phyloP scores from a whole-genome alignment of 1,140 invertebrate species.

The Zaprionus africanus region DNA sequence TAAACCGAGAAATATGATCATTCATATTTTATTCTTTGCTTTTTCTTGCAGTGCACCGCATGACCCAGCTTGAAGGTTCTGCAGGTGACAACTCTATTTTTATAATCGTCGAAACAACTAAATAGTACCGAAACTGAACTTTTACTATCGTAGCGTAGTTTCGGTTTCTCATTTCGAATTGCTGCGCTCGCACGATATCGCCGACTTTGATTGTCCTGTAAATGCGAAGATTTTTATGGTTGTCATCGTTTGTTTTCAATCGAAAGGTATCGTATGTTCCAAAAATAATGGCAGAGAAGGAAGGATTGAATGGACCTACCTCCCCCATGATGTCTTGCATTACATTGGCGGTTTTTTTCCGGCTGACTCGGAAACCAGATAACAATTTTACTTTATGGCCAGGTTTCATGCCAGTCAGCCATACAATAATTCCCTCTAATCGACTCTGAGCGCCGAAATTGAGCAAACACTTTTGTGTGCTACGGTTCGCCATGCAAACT shows the following conservation, averaged over 20 bases:
- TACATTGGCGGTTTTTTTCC: slow-evolving; percentile 24
- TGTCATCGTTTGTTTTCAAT: slow-evolving; percentile 34
- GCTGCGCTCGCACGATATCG: slow-evolving; percentile 20
- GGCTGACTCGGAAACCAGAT: slow-evolving; percentile 63
- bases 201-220: slow-evolving; percentile 23
- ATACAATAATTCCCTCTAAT: slow-evolving; percentile 79
- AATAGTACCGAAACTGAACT: slow-evolving; percentile 26
- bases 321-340: slow-evolving; percentile 44
- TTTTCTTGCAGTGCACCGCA: slow-evolving; percentile 33
- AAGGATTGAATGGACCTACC: neutral
- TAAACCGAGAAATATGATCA: too few species aligned
- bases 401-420: slow-evolving; percentile 73
- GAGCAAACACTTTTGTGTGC: slow-evolving; percentile 72
- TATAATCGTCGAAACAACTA: slow-evolving; percentile 36
- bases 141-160: slow-evolving; percentile 15
- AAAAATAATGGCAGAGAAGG: neutral
- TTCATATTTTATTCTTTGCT: too few species aligned
- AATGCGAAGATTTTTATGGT: slow-evolving; percentile 36
- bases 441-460: slow-evolving; percentile 70
- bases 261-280: slow-evolving; percentile 19
- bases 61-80: slow-evolving; percentile 23
- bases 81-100: slow-evolving; percentile 64
- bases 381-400: slow-evolving; percentile 72
- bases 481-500: slow-evolving; percentile 35
- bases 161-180: slow-evolving; percentile 7